These are phyloP conservation scores for Stigmatopora argus DNA, from an alignment of 2,113 vertebrate genomes.

Conservation along the genomic window DNA sequence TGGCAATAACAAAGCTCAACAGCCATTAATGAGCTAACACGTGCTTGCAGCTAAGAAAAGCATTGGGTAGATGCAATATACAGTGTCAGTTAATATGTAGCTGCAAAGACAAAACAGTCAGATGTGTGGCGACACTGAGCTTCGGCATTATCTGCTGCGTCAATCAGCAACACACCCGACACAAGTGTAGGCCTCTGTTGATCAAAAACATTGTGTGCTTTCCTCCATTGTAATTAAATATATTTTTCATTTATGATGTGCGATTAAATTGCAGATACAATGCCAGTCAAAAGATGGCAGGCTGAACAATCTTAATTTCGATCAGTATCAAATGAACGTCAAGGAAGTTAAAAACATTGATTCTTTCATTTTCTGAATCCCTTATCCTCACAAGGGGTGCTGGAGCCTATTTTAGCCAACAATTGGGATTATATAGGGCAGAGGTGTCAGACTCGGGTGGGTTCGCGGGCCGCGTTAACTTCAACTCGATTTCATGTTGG, in stretches of 20 bases:
- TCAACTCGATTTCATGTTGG: no score
- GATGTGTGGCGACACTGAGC: conserved; percentile 16
- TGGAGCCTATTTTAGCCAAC: no score
- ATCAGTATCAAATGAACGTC: not conserved
- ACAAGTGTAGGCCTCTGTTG: not conserved
- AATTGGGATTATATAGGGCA: no score
- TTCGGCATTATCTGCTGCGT: conserved; percentile 11
- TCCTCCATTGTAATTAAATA: not conserved
- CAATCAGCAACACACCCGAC: conserved; percentile 1
- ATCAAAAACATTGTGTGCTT: not conserved
- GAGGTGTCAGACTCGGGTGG: no score
- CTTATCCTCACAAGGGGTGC: no score
- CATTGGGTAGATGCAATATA: conserved; percentile 41
- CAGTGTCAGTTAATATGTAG: conserved; percentile 56
- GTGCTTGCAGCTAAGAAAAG: conserved; percentile 47
- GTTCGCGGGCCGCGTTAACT: no score
- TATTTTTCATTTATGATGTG: not conserved
- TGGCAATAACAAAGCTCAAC: conserved; percentile 52
- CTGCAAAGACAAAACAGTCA: conserved; percentile 25
- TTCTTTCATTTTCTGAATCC: no score
- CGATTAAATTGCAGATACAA: not conserved
- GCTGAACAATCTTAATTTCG: not conserved
- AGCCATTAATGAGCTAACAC: conserved; percentile 55
- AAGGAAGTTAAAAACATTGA: no score
- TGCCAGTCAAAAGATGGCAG: not conserved